Conservation (phyloP, 2,113 vertebrate species). For the Brachyistius frenatus region DNA sequence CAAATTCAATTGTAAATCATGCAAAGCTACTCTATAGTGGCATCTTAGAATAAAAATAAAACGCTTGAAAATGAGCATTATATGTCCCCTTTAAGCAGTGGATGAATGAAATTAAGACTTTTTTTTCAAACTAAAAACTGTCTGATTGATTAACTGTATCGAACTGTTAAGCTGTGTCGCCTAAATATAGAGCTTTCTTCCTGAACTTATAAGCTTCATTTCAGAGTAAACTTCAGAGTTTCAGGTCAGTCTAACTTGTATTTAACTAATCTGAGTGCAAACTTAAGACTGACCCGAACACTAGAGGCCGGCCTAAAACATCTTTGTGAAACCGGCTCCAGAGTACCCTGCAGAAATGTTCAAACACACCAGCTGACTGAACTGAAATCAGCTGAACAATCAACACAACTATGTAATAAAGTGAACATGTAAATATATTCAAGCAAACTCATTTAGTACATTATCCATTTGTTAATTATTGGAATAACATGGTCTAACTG, state of each 20-base stretch:
- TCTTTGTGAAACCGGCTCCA: constrained; percentile 11
- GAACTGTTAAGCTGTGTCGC: no score
- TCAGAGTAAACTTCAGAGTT: no score
- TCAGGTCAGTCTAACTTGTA: neutral
- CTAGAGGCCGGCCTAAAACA: neutral
- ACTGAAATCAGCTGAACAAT: constrained; percentile 33
- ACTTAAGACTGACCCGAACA: neutral
- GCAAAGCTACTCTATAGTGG: no score
- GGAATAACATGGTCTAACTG: neutral
- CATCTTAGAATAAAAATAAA: no score
- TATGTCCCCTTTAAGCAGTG: no score
- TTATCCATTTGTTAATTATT: constrained; percentile 20
- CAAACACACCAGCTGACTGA: constrained; percentile 9
- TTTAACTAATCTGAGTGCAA: neutral
- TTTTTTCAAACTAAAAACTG: no score
- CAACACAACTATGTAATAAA: neutral
- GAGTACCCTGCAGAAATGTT: neutral
- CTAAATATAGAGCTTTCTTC: no score
- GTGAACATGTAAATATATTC: constrained; percentile 28
- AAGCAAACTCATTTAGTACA: neutral
- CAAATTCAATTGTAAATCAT: no score
- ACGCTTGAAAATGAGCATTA: no score
- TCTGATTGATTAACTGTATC: no score
- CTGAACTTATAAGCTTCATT: no score
- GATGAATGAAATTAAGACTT: no score